These are phyloP conservation scores for Lottia gigantea DNA, from an alignment of 2,888 invertebrate species.

Conservation along the genomic window DNA sequence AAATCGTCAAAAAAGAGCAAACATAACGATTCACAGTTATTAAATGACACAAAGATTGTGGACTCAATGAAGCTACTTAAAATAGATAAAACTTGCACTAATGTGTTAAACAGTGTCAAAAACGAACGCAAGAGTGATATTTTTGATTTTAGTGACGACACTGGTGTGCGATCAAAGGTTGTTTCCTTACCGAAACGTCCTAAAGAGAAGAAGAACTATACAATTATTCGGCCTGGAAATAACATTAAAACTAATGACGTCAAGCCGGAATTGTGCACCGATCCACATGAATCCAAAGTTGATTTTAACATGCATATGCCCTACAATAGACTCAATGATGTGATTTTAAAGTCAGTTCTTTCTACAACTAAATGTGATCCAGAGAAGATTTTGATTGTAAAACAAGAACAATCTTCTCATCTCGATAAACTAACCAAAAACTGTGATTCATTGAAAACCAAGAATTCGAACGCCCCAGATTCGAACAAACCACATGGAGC, in stretches of 20 bases:
- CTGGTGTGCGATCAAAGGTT: not conserved
- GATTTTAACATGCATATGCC: too few relatives aligned
- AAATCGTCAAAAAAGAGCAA: not conserved
- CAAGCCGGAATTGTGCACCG: not conserved
- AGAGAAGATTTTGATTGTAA: too few relatives aligned
- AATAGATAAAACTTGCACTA: not conserved
- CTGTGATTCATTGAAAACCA: too few relatives aligned
- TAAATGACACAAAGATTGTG: constrained; percentile 2
- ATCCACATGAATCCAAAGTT: too few relatives aligned
- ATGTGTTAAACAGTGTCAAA: too few relatives aligned
- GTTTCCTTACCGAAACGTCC: not conserved
- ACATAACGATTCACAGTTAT: not conserved
- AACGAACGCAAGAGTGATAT: not conserved
- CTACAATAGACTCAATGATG: too few relatives aligned
- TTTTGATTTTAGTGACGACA: not conserved
- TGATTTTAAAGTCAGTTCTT: too few relatives aligned
- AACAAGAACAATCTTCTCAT: too few relatives aligned
- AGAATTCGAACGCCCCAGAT: too few relatives aligned
- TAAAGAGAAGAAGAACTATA: not conserved
- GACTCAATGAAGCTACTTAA: not conserved
- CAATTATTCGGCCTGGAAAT: not conserved
- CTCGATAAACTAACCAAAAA: too few relatives aligned
- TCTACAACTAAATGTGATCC: too few relatives aligned
- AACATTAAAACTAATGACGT: not conserved
- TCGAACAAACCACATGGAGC: too few relatives aligned